Conservation (phyloP, 2,797 vertebrate genomes). For the Coluber constrictor region DNA sequence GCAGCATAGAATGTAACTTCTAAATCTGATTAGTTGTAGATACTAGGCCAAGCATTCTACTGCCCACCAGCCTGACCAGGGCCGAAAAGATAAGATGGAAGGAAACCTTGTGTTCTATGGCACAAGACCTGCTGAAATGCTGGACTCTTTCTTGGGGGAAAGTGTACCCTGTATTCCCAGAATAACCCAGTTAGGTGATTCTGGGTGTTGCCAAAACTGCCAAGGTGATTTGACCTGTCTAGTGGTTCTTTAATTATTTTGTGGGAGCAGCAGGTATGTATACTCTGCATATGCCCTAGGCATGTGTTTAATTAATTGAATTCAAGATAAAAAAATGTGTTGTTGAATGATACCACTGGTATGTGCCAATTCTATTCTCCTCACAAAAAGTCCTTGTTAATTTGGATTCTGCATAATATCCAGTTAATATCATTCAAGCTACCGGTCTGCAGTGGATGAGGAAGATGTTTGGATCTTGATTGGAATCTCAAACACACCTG, state of each 20-base stretch:
- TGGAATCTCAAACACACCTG: too few relatives aligned
- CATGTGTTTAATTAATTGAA: neutral
- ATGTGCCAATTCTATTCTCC: neutral
- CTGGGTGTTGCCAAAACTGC: neutral
- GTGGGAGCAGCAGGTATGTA: neutral
- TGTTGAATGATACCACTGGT: neutral
- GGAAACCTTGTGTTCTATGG: neutral
- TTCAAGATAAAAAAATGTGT: neutral
- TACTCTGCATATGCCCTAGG: neutral
- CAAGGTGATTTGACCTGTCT: neutral
- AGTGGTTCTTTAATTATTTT: neutral
- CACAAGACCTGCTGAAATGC: neutral
- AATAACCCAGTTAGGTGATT: neutral
- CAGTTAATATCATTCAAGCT: neutral
- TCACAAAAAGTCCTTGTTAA: neutral
- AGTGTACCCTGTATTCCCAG: neutral
- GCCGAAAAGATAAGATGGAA: neutral
- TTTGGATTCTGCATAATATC: neutral
- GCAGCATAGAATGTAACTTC: neutral
- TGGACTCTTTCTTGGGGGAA: neutral
- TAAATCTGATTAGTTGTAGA: neutral
- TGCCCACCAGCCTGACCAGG: neutral
- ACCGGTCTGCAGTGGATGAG: neutral
- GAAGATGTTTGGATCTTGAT: too few relatives aligned
- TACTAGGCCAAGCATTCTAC: neutral